A percentile compares a stretch with the other conserved stretches of the same genome.
Conservation (phyloP, 1,140 invertebrate species). For the Drosophila erecta region DNA sequence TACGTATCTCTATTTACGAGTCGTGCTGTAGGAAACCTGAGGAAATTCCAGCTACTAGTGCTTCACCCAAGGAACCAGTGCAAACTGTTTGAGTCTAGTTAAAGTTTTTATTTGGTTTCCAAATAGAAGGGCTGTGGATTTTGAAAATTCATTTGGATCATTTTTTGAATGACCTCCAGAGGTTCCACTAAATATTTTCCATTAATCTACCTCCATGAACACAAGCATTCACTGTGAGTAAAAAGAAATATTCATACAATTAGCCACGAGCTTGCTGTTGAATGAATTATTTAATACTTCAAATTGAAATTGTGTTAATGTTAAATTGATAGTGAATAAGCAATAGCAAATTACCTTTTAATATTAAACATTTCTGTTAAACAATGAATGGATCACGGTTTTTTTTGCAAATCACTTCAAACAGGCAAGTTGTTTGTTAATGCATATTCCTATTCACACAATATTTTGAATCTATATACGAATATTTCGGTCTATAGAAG, state of each 20-base stretch:
- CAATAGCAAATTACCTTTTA: too few species aligned
- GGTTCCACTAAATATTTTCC: not conserved
- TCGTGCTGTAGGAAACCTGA: slow-evolving; percentile 22
- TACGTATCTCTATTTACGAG: slow-evolving; percentile 32
- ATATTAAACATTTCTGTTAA: too few species aligned
- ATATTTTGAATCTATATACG: not conserved
- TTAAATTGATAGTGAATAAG: too few species aligned
- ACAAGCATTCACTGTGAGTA: not conserved
- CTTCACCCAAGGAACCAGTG: not conserved
- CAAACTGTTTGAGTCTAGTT: slow-evolving; percentile 16
- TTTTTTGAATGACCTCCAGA: not conserved
- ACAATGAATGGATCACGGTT: too few species aligned
- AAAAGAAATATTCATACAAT: not conserved
- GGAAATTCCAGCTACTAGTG: slow-evolving; percentile 24
- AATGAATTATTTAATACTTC: not conserved
- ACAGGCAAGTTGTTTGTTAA: not conserved
- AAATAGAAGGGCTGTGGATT: not conserved
- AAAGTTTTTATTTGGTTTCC: not conserved
- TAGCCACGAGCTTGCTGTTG: not conserved
- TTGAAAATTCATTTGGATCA: not conserved
- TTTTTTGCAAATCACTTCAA: too few species aligned
- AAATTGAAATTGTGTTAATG: not conserved
- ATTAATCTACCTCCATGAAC: not conserved
- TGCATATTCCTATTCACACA: not conserved
- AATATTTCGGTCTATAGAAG: not conserved